Evolutionary conservation across 2,888 invertebrate genomes (phyloP), one percentile per base, ranked within the genome.

Genomic region (Mythimna albipuncta): DNA sequence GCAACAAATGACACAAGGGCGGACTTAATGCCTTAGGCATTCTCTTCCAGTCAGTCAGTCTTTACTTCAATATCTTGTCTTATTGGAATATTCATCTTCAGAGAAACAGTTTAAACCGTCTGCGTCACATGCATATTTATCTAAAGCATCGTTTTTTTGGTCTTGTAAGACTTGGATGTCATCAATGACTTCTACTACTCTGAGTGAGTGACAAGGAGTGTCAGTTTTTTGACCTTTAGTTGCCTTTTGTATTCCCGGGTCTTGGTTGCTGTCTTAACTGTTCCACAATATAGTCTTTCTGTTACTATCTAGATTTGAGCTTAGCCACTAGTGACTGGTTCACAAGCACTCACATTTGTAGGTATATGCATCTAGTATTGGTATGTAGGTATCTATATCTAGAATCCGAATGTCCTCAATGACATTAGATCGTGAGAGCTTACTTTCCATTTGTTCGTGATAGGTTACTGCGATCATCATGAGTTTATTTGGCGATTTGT

Each of bases 391-490:
- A 44, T 75, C 58, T 41, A 52, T 44, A 55, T 38, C 58, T 63
- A 55, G n/a, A 6, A 41, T 64, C 44, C 38, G 9, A 47, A 75
- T 64, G 52, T 78, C 79, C 55, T 64, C 80, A 75, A 75, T 80
- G 75, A 55, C 80, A 80, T 52, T 75, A 64, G 66, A 61, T 75
- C 58, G 78, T 75, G 64, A 58, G 44, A 69, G 26, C 77, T 66
- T 2, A 66, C 83, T 82, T 82, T 82, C 82, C 83, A 83, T 68
- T 72, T 54, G 19, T 63, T 83, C 83, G 69, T 83, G 74, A 77
- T 82, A 83, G 81, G 69, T 82, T 70, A 68, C 50, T 62, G 19
- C 57, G 19, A 41, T 72, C 32, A 44, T 62, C 54, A 50, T 69
- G 7, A 52, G 21, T 75, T 64, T 69, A 64, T 75, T 64, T 63